Evolutionary conservation across 53 echinoderm and acorn worm genomes (phyloP), one percentile per base, ranked within the genome.

Genomic region (Pentamera pediparva): DNA sequence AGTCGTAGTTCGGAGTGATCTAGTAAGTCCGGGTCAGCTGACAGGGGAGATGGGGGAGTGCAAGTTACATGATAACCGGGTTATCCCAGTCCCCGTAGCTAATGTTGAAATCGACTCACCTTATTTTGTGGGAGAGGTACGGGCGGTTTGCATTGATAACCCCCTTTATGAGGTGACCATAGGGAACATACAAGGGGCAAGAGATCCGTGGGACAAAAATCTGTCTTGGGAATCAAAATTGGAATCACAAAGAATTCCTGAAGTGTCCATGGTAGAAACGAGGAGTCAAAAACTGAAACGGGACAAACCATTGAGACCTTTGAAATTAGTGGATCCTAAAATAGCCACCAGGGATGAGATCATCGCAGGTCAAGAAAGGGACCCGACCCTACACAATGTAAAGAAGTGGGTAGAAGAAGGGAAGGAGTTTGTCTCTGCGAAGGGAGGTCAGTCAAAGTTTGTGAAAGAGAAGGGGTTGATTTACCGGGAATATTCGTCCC

Each of bases 131-230:
- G 83, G 83, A 4, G 18, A 20, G 8, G 65, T 82, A 5, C 39
- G 20, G 5, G 83, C 83, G 31, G 56, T 83, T 6, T 82, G 82
- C 55, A 49, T 83, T 49, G 61, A 69, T 7, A 41, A 59, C 25
- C 83, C 70, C 5, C 59, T 83, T 6, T 83, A 83, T 35, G 70
- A 69, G 32, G 39, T 83, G 10, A 27, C 77, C 4, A 38, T 83
- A 10, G 82, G 82, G 27, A 82, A 76, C 67, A 20, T 76, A 11
- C 12, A 19, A 27, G 81, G 74, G 0, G 63, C 62, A 11, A 37
- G 82, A 15, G 65, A 76, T 6, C 76, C 82, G 1, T 6, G 39
- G 39, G 65, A 82, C 32, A 39, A 75, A 20, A 69, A 76, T 15
- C 40, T 32, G 10, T 2, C 33, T 24, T 82, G 82, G 82, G 39